These are phyloP conservation scores for Trichonephila clavata DNA, from an alignment of 1,140 invertebrate species.

Conservation along the genomic window DNA sequence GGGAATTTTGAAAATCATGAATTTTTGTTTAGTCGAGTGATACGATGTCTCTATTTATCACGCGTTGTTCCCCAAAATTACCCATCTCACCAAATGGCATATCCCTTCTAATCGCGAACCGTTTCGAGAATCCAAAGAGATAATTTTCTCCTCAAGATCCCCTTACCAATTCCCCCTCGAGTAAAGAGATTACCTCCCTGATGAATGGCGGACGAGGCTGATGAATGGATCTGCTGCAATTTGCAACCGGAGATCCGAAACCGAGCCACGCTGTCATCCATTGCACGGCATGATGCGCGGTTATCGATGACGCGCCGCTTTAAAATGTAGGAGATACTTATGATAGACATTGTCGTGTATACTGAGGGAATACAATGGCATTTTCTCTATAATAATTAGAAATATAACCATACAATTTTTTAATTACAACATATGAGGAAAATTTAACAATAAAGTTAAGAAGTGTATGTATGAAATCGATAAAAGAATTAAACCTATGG, in stretches of 20 bases:
- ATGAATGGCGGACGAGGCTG: constrained; percentile 52
- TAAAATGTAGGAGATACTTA: no score
- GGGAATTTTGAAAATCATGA: no score
- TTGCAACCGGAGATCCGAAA: constrained; percentile 42
- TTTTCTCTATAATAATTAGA: no score
- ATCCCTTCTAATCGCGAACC: not conserved
- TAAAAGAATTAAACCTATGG: no score
- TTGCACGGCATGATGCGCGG: not conserved
- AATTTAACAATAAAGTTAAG: no score
- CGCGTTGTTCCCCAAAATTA: not conserved
- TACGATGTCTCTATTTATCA: not conserved
- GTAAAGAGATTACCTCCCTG: constrained; percentile 39
- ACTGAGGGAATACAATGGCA: no score
- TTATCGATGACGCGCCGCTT: no score
- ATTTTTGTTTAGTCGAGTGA: no score
- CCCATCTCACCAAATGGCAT: not conserved
- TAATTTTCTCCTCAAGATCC: constrained; percentile 33
- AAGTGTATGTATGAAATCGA: no score
- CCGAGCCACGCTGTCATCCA: not conserved
- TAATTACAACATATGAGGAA: no score
- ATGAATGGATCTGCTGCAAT: constrained; percentile 42
- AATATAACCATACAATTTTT: no score
- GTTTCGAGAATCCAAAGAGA: not conserved
- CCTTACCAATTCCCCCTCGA: not conserved
- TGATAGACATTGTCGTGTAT: no score